These are phyloP conservation scores for Solen grandis DNA, from an alignment of 1,140 invertebrate species.

Conservation along the genomic window DNA sequence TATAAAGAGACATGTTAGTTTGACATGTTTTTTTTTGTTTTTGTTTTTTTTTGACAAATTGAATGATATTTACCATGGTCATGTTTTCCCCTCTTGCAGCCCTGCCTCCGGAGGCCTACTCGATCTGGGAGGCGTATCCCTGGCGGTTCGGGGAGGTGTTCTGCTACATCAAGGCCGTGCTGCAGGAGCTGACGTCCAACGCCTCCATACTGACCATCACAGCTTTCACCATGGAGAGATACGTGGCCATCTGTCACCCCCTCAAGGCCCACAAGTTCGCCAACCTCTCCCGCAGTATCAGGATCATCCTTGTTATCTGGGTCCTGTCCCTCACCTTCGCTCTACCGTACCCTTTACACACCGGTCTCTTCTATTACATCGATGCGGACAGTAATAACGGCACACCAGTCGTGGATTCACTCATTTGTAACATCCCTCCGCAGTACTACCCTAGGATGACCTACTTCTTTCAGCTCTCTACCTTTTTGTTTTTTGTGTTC, in stretches of 20 bases:
- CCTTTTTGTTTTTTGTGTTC: constrained; percentile 78
- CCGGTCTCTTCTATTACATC: constrained; percentile 64
- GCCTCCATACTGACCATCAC: constrained; percentile 79
- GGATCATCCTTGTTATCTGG: constrained; percentile 91
- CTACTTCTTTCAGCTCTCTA: constrained; percentile 64
- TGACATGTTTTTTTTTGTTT: too few relatives aligned
- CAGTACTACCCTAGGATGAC: constrained; percentile 50
- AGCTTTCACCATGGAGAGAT: constrained; percentile 79
- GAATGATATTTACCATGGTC: too few relatives aligned
- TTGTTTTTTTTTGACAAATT: too few relatives aligned
- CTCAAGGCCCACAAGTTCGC: constrained; percentile 71
- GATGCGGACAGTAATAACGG: constrained; percentile 78
- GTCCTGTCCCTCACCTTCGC: constrained; percentile 88
- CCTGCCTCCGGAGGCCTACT: constrained; percentile 91
- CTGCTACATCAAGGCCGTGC: constrained; percentile 90
- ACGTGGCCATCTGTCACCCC: constrained; percentile 79
- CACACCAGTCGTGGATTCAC: constrained; percentile 69
- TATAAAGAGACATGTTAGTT: too few relatives aligned
- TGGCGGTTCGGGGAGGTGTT: constrained; percentile 93
- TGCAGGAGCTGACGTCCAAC: constrained; percentile 91
- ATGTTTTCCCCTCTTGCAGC: constrained; percentile 81
- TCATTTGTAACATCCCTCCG: constrained; percentile 62
- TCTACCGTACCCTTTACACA: constrained; percentile 84
- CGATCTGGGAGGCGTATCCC: constrained; percentile 92
- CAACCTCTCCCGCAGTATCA: constrained; percentile 87